Evolutionary conservation across 2,113 vertebrate species (phyloP), one percentile per base, ranked within the genome.

Genomic region (Psephotus haematonotus): DNA sequence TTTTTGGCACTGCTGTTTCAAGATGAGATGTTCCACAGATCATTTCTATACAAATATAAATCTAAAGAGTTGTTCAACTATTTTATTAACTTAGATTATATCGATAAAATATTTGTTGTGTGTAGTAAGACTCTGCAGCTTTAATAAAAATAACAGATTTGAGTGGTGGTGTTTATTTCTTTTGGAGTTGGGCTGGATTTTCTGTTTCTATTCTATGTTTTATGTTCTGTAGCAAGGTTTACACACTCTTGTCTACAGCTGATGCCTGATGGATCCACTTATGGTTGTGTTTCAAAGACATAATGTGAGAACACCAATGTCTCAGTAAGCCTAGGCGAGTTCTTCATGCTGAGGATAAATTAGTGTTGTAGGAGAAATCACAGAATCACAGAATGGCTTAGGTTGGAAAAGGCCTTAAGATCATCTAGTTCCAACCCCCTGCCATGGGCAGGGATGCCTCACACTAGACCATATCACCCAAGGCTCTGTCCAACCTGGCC

Each of bases 61-160:
- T 96, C 94, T 97, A 94, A 97, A 98, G 97, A 97, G 85, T 96
- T 95, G 97, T 95, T 97, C 95, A 97, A 95, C 97, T 98, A 98
- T 98, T 98, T 98, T 98, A 98, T 98, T 98, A 98, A 98, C 97
- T 97, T 98, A 98, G 98, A 97, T 96, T 98, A 97, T 98, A 98
- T 98, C 92, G 13, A 96, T 94, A 95, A 98, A 98, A 93, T 97
- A 97, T 98, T 98, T 97, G 96, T 97, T 92, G 98, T 98, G 97
- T 97, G 98, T 98, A 96, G 97, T 96, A 95, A 93, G 71, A 92
- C 65, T 95, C 96, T 96, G 96, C 94, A 91, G 93, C 97, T 97
- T 97, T 98, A 98, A 98, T 98, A 98, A 98, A 98, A 97, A 95
- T 75, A 86, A 94, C 78, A 62, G 44, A 76, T 95, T 86, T 76